Evolutionary conservation across 2,797 vertebrate genomes (phyloP).

Genomic region (Ptychobarbus kaznakovi): DNA sequence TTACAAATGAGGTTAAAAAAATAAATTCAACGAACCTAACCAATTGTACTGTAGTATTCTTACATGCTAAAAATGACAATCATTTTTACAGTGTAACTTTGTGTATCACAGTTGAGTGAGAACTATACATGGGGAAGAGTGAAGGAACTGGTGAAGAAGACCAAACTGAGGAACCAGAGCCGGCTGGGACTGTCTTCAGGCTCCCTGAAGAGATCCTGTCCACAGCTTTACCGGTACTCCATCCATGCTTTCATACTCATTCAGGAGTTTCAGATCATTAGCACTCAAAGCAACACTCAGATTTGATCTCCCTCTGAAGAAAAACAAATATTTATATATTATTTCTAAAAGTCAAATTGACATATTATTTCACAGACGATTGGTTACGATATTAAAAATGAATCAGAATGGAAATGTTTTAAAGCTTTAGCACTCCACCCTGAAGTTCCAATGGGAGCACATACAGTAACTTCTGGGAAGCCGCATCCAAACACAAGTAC

Average conservation of each 20-base stretch:
- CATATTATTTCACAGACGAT: not conserved
- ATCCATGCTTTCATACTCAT: conserved; percentile 12
- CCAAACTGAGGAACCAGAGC: conserved; percentile 77
- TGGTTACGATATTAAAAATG: not conserved
- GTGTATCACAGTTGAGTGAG: conserved; percentile 72
- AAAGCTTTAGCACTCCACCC: not conserved
- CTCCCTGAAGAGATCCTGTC: conserved; percentile 89
- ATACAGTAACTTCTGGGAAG: conserved; percentile 15
- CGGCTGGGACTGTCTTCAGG: conserved; percentile 75
- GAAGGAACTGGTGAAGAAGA: conserved; percentile 83
- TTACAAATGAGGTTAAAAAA: not conserved
- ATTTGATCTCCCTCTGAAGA: conserved; percentile 11
- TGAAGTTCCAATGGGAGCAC: not conserved
- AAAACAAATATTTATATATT: not conserved
- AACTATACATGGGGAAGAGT: conserved; percentile 80
- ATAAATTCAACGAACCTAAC: not conserved
- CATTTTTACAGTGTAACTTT: conserved; percentile 19
- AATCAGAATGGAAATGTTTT: not conserved
- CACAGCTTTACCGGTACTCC: conserved; percentile 84
- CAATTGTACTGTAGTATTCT: not conserved
- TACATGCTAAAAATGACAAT: not conserved
- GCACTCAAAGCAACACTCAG: conserved; percentile 24
- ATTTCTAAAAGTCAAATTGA: conserved; percentile 1
- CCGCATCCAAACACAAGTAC: conserved; percentile 16
- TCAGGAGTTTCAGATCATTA: conserved; percentile 27